A percentile compares a stretch with the other conserved stretches of the same genome.
Evolutionary conservation across 1,140 invertebrate species (phyloP).

Genomic region (Drosophila nikananu): DNA sequence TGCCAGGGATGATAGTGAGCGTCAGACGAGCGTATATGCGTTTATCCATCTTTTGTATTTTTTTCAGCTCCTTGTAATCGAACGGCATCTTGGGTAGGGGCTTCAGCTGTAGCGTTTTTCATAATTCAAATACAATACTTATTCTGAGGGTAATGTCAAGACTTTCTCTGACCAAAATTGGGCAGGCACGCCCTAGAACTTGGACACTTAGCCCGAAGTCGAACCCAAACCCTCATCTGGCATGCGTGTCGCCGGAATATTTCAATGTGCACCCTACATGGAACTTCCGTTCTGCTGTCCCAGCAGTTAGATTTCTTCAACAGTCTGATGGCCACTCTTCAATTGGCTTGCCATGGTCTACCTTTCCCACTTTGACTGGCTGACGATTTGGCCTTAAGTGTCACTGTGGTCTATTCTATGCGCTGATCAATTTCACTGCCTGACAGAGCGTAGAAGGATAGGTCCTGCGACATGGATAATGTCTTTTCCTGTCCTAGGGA

Average conservation of each 20-base stretch:
- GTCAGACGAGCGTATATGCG: background rate
- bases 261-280: constrained; percentile 50
- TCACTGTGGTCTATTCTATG: constrained; percentile 22
- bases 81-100: constrained; percentile 10
- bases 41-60: background rate
- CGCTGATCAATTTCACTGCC: constrained; percentile 20
- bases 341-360: constrained; percentile 31
- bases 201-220: constrained; percentile 8
- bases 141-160: constrained; percentile 57
- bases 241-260: constrained; percentile 46
- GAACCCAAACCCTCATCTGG: constrained; percentile 49
- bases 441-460: constrained; percentile 38
- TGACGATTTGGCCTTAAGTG: constrained; percentile 6
- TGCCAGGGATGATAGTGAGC: constrained; percentile 37
- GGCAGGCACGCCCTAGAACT: constrained; percentile 24
- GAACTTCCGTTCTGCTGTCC: constrained; percentile 71
- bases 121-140: constrained; percentile 6
- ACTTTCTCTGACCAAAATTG: constrained; percentile 64
- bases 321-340: constrained; percentile 53
- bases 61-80: constrained; percentile 9
- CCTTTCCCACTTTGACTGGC: constrained; percentile 16
- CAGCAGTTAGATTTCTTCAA: constrained; percentile 33
- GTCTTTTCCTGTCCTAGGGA: background rate
- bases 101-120: background rate
- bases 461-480: background rate